These are phyloP conservation scores for Streptopelia turtur DNA, from an alignment of 2,797 vertebrate species.

Conservation along the genomic window DNA sequence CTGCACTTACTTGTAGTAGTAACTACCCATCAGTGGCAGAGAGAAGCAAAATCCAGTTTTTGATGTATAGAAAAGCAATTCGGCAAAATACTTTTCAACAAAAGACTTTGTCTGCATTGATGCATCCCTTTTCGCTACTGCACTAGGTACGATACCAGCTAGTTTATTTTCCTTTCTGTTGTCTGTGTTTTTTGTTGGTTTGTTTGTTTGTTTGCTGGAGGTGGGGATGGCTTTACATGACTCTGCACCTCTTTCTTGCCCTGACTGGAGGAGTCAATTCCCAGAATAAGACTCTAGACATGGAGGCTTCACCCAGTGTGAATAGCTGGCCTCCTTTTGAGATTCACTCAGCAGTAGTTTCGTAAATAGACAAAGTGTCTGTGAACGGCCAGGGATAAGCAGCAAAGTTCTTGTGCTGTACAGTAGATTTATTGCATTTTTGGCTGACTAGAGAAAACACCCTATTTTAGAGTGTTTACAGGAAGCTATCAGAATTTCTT, in stretches of 20 bases:
- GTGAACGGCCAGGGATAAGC: not conserved
- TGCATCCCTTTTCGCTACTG: not conserved
- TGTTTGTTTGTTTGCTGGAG: not conserved
- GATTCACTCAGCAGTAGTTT: not conserved
- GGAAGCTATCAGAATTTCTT: constrained; percentile 17
- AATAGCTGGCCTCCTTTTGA: not conserved
- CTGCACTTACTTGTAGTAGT: not conserved
- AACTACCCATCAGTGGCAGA: not conserved
- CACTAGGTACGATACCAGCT: not conserved
- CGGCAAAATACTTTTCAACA: not conserved
- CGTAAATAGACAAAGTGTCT: not conserved
- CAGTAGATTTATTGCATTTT: constrained; percentile 3
- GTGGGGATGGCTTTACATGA: not conserved
- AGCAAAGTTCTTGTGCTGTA: not conserved
- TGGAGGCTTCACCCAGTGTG: not conserved
- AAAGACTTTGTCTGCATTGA: not conserved
- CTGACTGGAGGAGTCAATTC: not conserved
- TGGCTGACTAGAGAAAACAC: not conserved
- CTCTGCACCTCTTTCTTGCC: not conserved
- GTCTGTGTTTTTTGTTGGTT: not conserved
- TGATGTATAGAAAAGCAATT: not conserved
- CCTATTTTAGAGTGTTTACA: not conserved
- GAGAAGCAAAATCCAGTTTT: not conserved
- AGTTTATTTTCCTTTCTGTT: not conserved
- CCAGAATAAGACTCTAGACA: not conserved